Percentiles rank a stretch among this genome's conserved stretches.
Evolutionary conservation across 1,140 invertebrate species (phyloP).

Genomic region (Bombus terrestris): DNA sequence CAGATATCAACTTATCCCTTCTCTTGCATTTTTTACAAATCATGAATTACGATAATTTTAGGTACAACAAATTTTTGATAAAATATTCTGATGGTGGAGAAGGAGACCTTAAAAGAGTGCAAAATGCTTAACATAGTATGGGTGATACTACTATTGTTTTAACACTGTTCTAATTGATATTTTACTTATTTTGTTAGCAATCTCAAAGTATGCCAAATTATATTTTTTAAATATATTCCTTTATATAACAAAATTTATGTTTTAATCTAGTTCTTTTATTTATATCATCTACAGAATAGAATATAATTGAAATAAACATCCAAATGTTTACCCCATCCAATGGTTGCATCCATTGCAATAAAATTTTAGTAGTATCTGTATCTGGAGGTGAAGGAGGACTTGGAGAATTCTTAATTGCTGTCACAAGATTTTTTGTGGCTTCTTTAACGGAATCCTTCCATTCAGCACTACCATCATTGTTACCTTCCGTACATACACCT

Average conservation of each 20-base stretch:
- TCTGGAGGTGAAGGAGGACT: slow-evolving; percentile 75
- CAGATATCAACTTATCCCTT: neutral
- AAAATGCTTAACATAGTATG: neutral
- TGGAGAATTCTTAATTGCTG: slow-evolving; percentile 76
- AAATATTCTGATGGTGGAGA: no score
- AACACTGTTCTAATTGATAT: neutral
- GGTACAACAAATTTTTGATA: no score
- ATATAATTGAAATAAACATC: neutral
- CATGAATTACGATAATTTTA: no score
- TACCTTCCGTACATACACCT: slow-evolving; percentile 74
- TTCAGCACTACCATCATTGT: slow-evolving; percentile 68
- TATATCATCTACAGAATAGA: neutral
- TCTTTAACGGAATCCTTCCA: slow-evolving; percentile 79
- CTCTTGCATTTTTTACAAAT: neutral
- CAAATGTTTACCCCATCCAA: slow-evolving; percentile 64
- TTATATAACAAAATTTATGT: neutral
- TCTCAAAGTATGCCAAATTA: neutral
- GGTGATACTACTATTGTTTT: neutral
- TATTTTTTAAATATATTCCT: neutral
- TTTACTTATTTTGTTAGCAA: neutral
- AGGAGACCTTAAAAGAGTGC: no score
- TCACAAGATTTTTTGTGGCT: slow-evolving; percentile 74
- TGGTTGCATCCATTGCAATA: slow-evolving; percentile 80
- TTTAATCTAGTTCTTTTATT: neutral
- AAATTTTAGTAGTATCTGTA: slow-evolving; percentile 71